Evolutionary conservation across 2,797 vertebrate species (phyloP).

Genomic region (Moxostoma hubbsi): DNA sequence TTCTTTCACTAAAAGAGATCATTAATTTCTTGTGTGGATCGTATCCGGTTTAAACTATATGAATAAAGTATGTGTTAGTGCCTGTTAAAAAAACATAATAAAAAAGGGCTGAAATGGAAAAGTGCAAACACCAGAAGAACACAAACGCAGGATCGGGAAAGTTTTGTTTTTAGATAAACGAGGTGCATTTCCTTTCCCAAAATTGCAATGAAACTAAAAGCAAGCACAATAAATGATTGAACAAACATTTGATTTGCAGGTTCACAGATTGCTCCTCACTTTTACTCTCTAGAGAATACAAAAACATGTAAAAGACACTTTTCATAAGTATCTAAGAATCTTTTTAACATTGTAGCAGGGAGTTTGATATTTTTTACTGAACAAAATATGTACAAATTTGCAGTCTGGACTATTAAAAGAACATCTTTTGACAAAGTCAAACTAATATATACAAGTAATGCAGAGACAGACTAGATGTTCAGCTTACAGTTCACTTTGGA

Average conservation of each 20-base stretch:
- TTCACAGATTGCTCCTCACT: slow-evolving; percentile 52
- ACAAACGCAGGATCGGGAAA: neutral
- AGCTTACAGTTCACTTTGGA: neutral
- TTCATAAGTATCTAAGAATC: slow-evolving; percentile 68
- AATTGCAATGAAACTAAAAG: neutral
- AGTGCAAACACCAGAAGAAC: neutral
- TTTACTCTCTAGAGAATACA: slow-evolving; percentile 66
- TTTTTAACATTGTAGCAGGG: slow-evolving; percentile 58
- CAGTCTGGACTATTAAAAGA: slow-evolving; percentile 62
- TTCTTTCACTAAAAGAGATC: neutral
- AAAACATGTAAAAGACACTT: slow-evolving; percentile 51
- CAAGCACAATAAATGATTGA: slow-evolving; percentile 26
- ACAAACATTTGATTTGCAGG: neutral
- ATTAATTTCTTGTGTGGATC: neutral
- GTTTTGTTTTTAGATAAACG: neutral
- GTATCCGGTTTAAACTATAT: neutral
- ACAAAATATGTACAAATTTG: slow-evolving; percentile 54
- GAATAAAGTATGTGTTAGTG: neutral
- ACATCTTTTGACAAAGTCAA: slow-evolving; percentile 42
- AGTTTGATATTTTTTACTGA: slow-evolving; percentile 53
- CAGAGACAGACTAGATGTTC: neutral
- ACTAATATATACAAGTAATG: neutral
- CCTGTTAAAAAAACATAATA: no score
- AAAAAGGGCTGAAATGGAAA: neutral
- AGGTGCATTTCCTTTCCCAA: neutral